These are phyloP conservation scores for Phalacrocorax brasilianus DNA, from an alignment of 2,113 vertebrate genomes.

Conservation along the genomic window DNA sequence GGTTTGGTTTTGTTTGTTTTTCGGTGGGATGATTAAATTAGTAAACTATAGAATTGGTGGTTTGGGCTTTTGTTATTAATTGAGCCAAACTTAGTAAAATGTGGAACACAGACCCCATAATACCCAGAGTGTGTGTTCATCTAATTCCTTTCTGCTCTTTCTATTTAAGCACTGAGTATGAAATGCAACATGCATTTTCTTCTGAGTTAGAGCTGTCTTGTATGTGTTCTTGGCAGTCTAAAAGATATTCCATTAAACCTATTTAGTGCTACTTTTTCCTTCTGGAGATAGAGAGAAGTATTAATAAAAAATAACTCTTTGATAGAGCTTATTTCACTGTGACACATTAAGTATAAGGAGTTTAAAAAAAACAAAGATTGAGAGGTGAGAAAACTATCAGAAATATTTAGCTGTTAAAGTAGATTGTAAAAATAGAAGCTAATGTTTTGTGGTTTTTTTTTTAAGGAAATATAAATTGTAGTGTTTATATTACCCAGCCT, in stretches of 20 bases:
- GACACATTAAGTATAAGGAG: not conserved
- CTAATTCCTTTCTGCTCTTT: not conserved
- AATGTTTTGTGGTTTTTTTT: not conserved
- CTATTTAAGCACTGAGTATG: not conserved
- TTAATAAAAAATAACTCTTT: not conserved
- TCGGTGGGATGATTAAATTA: not conserved
- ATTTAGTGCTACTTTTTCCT: not conserved
- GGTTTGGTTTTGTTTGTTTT: not conserved
- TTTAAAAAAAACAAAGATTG: not conserved
- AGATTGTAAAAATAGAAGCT: not conserved
- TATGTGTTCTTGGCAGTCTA: not conserved
- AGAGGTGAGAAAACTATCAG: not conserved
- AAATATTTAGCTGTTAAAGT: not conserved
- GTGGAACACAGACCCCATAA: not conserved
- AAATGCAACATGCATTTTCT: not conserved
- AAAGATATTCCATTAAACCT: not conserved
- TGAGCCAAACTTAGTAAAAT: not conserved
- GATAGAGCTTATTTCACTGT: not conserved
- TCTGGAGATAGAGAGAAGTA: not conserved
- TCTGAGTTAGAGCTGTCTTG: not conserved
- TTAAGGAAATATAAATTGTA: not conserved
- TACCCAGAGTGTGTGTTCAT: not conserved
- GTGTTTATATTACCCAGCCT: not conserved
- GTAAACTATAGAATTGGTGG: not conserved
- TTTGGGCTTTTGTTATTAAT: not conserved